A percentile compares a stretch with the other conserved stretches of the same genome.
Evolutionary conservation across 2,888 invertebrate species (phyloP).

Genomic region (Deroplatys truncata): DNA sequence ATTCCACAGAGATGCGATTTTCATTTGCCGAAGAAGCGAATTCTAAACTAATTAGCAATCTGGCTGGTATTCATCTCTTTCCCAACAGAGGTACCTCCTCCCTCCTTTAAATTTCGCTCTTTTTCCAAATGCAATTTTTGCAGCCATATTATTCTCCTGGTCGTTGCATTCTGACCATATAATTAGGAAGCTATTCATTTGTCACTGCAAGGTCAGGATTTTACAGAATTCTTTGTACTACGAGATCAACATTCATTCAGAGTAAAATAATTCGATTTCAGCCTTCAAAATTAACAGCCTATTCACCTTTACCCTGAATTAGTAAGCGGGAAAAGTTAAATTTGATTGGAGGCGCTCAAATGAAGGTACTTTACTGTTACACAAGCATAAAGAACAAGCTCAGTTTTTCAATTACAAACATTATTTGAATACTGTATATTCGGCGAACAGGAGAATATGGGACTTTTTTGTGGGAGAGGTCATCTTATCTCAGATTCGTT

Average conservation of each 20-base stretch:
- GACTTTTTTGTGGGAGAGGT: too few relatives aligned
- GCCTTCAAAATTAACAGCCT: not conserved
- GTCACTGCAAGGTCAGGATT: not conserved
- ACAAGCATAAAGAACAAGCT: too few relatives aligned
- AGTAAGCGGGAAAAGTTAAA: not conserved
- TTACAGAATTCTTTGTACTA: not conserved
- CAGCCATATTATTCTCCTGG: not conserved
- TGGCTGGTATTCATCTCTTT: not conserved
- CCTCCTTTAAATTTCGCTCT: not conserved
- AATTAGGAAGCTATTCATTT: conserved; percentile 2
- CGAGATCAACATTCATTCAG: not conserved
- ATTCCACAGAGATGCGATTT: not conserved
- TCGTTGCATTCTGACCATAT: not conserved
- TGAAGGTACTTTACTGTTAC: too few relatives aligned
- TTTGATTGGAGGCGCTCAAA: too few relatives aligned
- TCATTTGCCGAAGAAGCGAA: not conserved
- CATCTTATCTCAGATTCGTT: too few relatives aligned
- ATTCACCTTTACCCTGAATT: not conserved
- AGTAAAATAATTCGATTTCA: not conserved
- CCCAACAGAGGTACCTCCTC: not conserved
- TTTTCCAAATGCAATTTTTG: not conserved
- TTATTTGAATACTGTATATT: too few relatives aligned
- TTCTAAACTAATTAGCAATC: conserved; percentile 10
- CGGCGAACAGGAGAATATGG: too few relatives aligned
- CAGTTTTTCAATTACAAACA: too few relatives aligned